These are phyloP conservation scores for Edolisoma coerulescens DNA, from an alignment of 2,113 vertebrate species.

Conservation along the genomic window DNA sequence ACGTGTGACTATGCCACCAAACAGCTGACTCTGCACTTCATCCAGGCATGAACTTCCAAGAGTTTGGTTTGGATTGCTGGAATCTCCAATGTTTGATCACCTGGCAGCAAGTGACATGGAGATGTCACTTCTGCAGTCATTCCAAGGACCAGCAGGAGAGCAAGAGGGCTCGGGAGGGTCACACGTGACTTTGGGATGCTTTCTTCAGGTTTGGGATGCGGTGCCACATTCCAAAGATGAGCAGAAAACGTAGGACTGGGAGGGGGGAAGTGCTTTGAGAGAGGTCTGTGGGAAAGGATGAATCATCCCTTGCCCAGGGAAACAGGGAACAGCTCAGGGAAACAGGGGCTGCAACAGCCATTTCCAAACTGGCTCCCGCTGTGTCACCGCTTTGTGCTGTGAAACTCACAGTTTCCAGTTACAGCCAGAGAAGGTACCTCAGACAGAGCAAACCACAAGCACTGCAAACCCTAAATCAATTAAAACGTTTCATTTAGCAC, in stretches of 20 bases:
- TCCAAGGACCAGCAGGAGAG: background rate
- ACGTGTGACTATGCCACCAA: fast-evolving
- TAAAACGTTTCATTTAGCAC: background rate
- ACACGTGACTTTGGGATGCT: background rate
- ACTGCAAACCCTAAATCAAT: background rate
- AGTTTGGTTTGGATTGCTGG: background rate
- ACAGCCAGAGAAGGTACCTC: background rate
- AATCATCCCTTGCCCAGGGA: background rate
- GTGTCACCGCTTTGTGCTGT: background rate
- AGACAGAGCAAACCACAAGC: background rate
- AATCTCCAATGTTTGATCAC: background rate
- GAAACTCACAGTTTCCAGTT: background rate
- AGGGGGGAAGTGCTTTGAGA: background rate
- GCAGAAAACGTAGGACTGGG: background rate
- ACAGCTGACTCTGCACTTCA: background rate
- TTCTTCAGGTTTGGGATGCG: background rate
- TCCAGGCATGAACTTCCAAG: background rate
- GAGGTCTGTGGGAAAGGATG: background rate
- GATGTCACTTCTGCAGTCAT: background rate
- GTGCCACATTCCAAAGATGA: background rate
- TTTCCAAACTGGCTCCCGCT: background rate
- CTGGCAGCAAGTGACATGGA: fast-evolving
- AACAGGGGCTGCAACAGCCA: background rate
- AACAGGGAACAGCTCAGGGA: background rate
- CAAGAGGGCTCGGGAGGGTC: fast-evolving